Conservation (phyloP, 2,888 invertebrate genomes). For the Heterodera filipjevi region DNA sequence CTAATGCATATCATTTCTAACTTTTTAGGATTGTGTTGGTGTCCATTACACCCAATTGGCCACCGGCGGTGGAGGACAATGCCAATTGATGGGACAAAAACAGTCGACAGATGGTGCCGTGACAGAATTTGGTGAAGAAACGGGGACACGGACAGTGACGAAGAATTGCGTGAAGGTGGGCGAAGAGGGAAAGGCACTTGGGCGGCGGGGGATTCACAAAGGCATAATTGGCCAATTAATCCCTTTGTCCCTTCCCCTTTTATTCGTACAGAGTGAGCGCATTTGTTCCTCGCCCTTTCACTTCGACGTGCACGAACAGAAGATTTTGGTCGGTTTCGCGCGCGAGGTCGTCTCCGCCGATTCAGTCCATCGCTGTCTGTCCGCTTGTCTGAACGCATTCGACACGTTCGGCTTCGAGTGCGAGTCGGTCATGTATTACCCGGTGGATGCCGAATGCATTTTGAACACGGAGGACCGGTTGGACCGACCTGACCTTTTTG, state of each 20-base stretch:
- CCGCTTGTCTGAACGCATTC: slow-evolving; percentile 62
- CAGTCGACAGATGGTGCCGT: neutral
- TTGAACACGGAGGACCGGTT: slow-evolving; percentile 65
- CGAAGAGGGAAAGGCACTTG: neutral
- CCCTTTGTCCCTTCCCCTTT: neutral
- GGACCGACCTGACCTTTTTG: slow-evolving; percentile 64
- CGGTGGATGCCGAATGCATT: slow-evolving; percentile 64
- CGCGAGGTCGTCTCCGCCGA: slow-evolving; percentile 63
- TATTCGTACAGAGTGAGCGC: slow-evolving; percentile 50
- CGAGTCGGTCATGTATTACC: slow-evolving; percentile 64
- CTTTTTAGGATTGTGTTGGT: slow-evolving; percentile 57
- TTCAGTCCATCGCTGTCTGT: slow-evolving; percentile 57
- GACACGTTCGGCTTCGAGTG: slow-evolving; percentile 65
- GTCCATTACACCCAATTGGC: slow-evolving; percentile 48
- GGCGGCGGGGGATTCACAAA: neutral
- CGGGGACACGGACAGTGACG: slow-evolving; percentile 34
- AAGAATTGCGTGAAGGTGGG: slow-evolving; percentile 61
- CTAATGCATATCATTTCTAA: neutral
- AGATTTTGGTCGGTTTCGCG: slow-evolving; percentile 65
- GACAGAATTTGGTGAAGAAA: neutral
- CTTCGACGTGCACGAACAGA: slow-evolving; percentile 63
- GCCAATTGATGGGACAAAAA: slow-evolving; percentile 42
- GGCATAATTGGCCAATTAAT: neutral
- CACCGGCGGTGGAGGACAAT: slow-evolving; percentile 44
- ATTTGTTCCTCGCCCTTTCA: slow-evolving; percentile 65